Conservation (phyloP, 2,113 vertebrate genomes). For the Pampusana beccarii region DNA sequence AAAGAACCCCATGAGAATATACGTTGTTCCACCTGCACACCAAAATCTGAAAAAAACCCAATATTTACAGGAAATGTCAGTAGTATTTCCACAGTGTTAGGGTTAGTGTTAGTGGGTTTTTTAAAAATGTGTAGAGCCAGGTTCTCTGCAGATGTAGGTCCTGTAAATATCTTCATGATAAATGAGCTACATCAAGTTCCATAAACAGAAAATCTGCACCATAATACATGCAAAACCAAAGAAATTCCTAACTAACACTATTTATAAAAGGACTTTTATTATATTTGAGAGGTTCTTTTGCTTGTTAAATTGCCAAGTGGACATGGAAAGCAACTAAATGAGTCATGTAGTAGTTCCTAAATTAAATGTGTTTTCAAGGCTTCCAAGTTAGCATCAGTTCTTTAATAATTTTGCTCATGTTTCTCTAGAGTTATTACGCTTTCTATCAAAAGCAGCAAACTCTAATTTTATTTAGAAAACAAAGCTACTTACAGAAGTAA, state of each 20-base stretch:
- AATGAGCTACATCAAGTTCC: background rate
- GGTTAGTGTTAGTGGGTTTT: too few relatives aligned
- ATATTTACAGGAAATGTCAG: background rate
- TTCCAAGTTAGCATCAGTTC: background rate
- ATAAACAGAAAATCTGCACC: background rate
- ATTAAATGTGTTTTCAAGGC: background rate
- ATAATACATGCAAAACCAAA: background rate
- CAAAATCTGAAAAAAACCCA: background rate
- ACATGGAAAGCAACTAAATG: background rate
- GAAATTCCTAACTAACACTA: background rate
- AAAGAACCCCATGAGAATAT: background rate
- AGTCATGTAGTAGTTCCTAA: background rate
- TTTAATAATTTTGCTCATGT: background rate
- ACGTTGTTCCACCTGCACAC: accelerated
- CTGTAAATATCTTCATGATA: background rate
- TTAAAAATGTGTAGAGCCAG: background rate
- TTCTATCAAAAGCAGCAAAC: slow-evolving; percentile 12
- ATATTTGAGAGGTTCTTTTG: background rate
- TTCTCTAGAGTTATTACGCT: slow-evolving; percentile 7
- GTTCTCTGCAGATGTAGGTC: background rate
- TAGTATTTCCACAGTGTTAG: background rate
- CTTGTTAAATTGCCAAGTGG: background rate
- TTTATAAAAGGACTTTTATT: background rate
- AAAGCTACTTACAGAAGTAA: slow-evolving; percentile 13
- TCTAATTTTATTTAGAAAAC: slow-evolving; percentile 46